A percentile compares a stretch with the other conserved stretches of the same genome.
These are phyloP conservation scores for Spilosoma lubricipeda DNA, from an alignment of 2,888 invertebrate genomes.

Conservation along the genomic window DNA sequence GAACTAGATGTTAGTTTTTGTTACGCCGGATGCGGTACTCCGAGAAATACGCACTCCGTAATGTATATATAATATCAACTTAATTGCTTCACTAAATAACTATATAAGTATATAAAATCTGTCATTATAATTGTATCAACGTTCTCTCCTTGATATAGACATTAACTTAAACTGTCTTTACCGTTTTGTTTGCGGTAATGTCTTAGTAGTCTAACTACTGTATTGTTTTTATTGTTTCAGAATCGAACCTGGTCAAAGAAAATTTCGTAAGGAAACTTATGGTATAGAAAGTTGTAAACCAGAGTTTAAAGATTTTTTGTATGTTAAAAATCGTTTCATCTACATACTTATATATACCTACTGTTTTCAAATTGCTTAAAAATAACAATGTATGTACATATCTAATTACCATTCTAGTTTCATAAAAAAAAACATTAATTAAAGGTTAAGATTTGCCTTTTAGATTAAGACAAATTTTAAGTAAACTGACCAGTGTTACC, in stretches of 20 bases:
- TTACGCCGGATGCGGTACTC: conserved; percentile 77
- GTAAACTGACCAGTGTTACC: not conserved
- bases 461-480: not conserved
- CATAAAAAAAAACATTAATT: not conserved
- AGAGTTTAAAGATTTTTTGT: not conserved
- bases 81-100: conserved; percentile 69
- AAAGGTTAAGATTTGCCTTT: not conserved
- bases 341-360: no score
- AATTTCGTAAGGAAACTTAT: not conserved
- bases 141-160: conserved; percentile 38
- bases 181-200: not conserved
- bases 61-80: conserved; percentile 72
- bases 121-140: conserved; percentile 64
- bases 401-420: no score
- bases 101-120: conserved; percentile 59
- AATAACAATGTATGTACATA: no score
- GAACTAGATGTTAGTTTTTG: conserved; percentile 67
- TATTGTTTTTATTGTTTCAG: not conserved
- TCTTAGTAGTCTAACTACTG: not conserved
- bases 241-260: not conserved
- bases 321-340: not conserved
- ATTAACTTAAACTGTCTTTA: not conserved
- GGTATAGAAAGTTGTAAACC: no score
- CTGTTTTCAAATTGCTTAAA: no score
- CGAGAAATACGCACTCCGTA: conserved; percentile 49